Base-by-base conservation (phyloP, 2,113 vertebrate genomes). In the Pygoscelis adeliae region DNA sequence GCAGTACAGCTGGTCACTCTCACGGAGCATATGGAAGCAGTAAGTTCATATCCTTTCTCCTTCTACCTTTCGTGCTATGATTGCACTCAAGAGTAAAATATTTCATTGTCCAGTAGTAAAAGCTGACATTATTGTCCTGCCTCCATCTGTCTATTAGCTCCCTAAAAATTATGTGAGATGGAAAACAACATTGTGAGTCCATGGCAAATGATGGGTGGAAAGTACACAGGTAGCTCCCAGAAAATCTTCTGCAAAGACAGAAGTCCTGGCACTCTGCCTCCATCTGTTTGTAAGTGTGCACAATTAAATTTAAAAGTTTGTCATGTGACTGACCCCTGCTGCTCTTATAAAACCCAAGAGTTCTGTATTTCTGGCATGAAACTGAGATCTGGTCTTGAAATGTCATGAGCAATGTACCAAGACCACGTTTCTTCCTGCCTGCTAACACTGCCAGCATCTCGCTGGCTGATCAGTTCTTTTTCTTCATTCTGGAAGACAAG, bases 61-160 rank as follows among this genome's bases (percentile, higher is more conserved):
- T 88, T 83, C 92, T 70, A 71, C 70, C 74, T 89, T 77, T 25
- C 21, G 0, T 52, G 67, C 94, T 81, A 86, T 49, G 71, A 92
- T 56, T 42, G 63, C 0, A 8, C 93, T 86, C 93, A 34, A 40
- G 93, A 96, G 89, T 52, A 83, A 72, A 77, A 83, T 49, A 93
- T 49, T 85, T 93, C 86, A 56, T 69, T 90, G 91, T 81, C 85
- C 88, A 59, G 83, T 13, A 88, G 79, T 82, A 95, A 96, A 93
- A 92, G 47, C 50, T 90, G 88, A 46, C 53, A 17, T 56, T 55
- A 61, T 61, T 61, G 49, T 77, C 73, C 79, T 80, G 58, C 79
- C 46, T 94, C 91, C 95, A 93, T 80, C 94, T 95, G 95, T 15
- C 86, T 15, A 30, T 81, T 40, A 61, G 67, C 70, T 91, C 58